Evolutionary conservation across 2,888 invertebrate species (phyloP).

Genomic region (Cancer borealis): DNA sequence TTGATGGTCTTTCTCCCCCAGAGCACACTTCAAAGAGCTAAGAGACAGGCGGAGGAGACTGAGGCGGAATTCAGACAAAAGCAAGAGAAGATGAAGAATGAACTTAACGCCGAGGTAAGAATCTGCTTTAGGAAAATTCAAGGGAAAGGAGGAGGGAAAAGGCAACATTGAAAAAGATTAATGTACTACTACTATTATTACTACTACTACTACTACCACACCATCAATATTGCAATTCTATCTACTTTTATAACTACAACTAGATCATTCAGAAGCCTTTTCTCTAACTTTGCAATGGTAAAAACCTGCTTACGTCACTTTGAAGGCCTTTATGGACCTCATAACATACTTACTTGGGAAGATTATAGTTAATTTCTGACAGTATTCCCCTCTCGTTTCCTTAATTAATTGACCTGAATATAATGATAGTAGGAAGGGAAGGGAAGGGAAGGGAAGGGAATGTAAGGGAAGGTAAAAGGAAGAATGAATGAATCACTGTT

Average conservation of each 20-base stretch:
- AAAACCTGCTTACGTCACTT: background rate
- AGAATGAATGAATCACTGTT: background rate
- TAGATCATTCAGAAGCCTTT: background rate
- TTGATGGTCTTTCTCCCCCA: slow-evolving; percentile 30
- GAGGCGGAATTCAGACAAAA: slow-evolving; percentile 75
- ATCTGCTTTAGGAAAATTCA: background rate
- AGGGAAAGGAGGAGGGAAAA: background rate
- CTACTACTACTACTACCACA: too few species aligned
- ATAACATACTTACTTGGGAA: background rate
- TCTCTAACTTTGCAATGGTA: background rate
- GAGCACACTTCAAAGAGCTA: slow-evolving; percentile 74
- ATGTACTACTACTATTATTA: too few species aligned
- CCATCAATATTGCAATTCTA: too few species aligned
- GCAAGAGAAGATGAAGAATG: slow-evolving; percentile 75
- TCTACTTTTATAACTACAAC: too few species aligned
- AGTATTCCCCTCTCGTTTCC: background rate
- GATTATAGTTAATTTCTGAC: background rate
- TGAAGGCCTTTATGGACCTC: background rate
- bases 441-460: background rate
- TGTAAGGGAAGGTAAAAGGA: background rate
- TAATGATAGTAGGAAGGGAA: background rate
- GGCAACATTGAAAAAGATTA: background rate
- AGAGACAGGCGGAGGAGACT: slow-evolving; percentile 71
- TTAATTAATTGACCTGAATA: background rate
- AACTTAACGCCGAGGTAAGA: slow-evolving; percentile 76